These are phyloP conservation scores for Pammene fasciana DNA, from an alignment of 2,888 invertebrate species.

Conservation along the genomic window DNA sequence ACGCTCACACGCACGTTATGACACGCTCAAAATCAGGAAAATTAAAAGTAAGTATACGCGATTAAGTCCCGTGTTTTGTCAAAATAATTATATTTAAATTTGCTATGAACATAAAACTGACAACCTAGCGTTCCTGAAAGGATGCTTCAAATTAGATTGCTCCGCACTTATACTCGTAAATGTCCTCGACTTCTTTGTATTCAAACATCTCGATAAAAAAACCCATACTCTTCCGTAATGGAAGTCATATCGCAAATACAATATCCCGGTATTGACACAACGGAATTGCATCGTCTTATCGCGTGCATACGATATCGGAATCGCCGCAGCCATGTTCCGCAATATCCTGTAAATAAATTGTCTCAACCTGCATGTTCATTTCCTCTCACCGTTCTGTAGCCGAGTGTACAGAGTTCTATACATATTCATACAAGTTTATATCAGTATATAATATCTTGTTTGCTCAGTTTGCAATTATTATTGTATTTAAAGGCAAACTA, in stretches of 20 bases:
- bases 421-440: too few species aligned
- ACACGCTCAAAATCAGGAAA: too few species aligned
- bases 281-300: constrained; percentile 25
- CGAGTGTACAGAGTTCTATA: not conserved
- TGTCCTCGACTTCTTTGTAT: not conserved
- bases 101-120: too few species aligned
- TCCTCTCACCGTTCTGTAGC: constrained; percentile 23
- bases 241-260: constrained; percentile 32
- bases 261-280: constrained; percentile 30
- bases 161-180: not conserved
- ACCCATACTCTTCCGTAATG: constrained; percentile 17
- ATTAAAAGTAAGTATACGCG: too few species aligned
- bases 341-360: constrained; percentile 42
- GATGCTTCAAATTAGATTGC: not conserved
- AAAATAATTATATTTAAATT: too few species aligned
- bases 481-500: too few species aligned
- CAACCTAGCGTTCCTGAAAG: too few species aligned
- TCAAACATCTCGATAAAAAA: constrained; percentile 8
- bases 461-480: too few species aligned
- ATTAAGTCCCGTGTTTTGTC: too few species aligned
- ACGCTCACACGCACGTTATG: too few species aligned
- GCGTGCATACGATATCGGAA: constrained; percentile 34
- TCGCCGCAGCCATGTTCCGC: constrained; percentile 13
- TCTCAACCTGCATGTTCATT: constrained; percentile 39
- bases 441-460: too few species aligned